phyloP scores from a whole-genome alignment of 1,140 invertebrate genomes.

The Apolygus lucorum region DNA sequence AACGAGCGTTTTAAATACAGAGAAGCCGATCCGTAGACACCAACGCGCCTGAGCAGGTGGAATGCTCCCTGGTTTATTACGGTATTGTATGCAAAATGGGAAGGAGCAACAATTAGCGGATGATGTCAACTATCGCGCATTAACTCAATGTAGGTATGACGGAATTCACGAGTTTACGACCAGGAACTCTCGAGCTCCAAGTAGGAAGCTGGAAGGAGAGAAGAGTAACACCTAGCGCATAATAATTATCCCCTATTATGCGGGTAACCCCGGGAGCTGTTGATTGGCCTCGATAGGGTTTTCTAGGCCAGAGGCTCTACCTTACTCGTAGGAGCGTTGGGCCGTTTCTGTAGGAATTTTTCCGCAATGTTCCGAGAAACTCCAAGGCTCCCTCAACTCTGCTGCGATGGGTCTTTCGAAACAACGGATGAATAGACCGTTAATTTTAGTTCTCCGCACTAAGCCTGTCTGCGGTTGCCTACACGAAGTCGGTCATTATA shows the following conservation, averaged over 20 bases:
- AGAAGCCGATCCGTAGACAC: too few relatives aligned
- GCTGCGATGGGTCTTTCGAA: too few relatives aligned
- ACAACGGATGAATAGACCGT: too few relatives aligned
- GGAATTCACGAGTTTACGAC: not conserved
- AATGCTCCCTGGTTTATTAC: not conserved
- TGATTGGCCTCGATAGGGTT: not conserved
- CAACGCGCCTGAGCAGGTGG: not conserved
- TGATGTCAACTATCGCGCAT: conserved; percentile 14
- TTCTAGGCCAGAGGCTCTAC: not conserved
- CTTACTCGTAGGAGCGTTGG: not conserved
- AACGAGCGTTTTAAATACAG: too few relatives aligned
- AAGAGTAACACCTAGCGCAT: not conserved
- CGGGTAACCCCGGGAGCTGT: not conserved
- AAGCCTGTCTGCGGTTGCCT: too few relatives aligned
- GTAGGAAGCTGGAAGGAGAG: not conserved
- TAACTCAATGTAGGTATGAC: conserved; percentile 5
- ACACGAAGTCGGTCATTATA: too few relatives aligned
- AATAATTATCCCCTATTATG: conserved; percentile 3
- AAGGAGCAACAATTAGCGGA: not conserved
- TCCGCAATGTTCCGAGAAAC: too few relatives aligned
- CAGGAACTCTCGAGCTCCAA: not conserved
- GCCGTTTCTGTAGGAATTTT: too few relatives aligned
- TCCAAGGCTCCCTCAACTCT: too few relatives aligned
- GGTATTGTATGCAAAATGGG: conserved; percentile 2
- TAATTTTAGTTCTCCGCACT: too few relatives aligned